Base-by-base conservation (phyloP, 2,797 vertebrate species). In the Benthosema pterotum region DNA sequence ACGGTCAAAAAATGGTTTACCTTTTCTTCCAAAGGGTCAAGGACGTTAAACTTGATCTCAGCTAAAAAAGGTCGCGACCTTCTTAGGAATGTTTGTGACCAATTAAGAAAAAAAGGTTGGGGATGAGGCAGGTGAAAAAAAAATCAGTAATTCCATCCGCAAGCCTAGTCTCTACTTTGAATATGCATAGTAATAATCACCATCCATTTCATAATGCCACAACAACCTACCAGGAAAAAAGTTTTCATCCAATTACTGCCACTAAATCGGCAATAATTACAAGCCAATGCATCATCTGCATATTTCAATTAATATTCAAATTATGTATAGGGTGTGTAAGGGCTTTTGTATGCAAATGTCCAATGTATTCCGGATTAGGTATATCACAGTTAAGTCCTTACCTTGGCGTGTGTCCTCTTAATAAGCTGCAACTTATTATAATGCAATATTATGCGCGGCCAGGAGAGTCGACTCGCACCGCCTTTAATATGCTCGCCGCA, bases 371-470 rank as follows among this genome's bases (percentile, higher is more conserved):
- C 89, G 90, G 91, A 93, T 92, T 92, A 93, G 90, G 88, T 92
- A 83, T 85, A 87, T 91, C 89, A 88, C 86, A 78, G 87, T 89
- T 90, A 88, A 89, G 90, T 88, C 89, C 83, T 78, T 89, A 91
- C 89, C 91, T 90, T 88, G 86, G 80, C 65, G 53, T 79, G 53
- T 79, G 75, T 79, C 74, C 84, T 38, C 32, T 84, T 93, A 93
- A 93, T 93, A 93, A 93, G 92, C 90, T 75, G 86, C 81, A 88
- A 91, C 87, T 92, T 92, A 91, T 93, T 93, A 93, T 88, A 92
- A 89, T 89, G 88, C 87, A 85, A 88, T 88, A 88, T 87, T 88
- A 88, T 87, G 88, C 88, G 78, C 79, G 61, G 69, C 77, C 87
- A 74, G 65, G 72, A 84, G 89, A 88, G 88, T 89, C 87, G 63